Evolutionary conservation across 1,140 invertebrate genomes (phyloP), one percentile per base, ranked within the genome.

Genomic region (Temnothorax longispinosus): DNA sequence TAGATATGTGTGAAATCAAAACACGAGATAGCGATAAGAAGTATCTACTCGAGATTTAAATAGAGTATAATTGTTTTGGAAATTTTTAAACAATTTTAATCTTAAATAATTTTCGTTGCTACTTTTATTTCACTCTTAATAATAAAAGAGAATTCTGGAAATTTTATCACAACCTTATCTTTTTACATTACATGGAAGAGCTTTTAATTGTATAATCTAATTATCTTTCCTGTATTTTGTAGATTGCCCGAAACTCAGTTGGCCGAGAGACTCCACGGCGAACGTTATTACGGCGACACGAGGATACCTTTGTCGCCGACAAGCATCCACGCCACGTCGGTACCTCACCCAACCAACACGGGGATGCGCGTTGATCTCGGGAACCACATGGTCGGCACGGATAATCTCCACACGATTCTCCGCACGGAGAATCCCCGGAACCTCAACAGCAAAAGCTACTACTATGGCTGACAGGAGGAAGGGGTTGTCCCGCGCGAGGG

Each of bases 391-490:
- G 94, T 95, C 27, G 95, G 94, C 58, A 94, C 95, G 21, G 94
- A 95, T 76, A 95, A 88, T 81, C 91, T 95, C 2, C 95, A 95
- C 91, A 95, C 94, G 62, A 95, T 95, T 54, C 87, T 95, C 0
- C 92, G 93, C 58, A 89, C 92, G 6, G 94, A 94, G 8, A 96
- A 94, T 77, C 95, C 96, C 0, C 93, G 96, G 64, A 96, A 95
- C 86, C 88, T 96, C 35, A 95, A 94, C 87, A 96, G 95, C 84
- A 96, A 95, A 88, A 96, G 96, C 91, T 96, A 96, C 87, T 96
- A 96, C 91, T 96, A 96, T 86, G 96, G 96, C 95, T 96, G 96
- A 96, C 95, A 95, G 85, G 95, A 96, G 88, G 93, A 95, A 78
- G 93, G 94, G 94, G 94, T 93, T 92, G 94, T 93, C 92, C 92